Conservation (phyloP, 2,888 invertebrate genomes). For the Muschampia staudingeri region DNA sequence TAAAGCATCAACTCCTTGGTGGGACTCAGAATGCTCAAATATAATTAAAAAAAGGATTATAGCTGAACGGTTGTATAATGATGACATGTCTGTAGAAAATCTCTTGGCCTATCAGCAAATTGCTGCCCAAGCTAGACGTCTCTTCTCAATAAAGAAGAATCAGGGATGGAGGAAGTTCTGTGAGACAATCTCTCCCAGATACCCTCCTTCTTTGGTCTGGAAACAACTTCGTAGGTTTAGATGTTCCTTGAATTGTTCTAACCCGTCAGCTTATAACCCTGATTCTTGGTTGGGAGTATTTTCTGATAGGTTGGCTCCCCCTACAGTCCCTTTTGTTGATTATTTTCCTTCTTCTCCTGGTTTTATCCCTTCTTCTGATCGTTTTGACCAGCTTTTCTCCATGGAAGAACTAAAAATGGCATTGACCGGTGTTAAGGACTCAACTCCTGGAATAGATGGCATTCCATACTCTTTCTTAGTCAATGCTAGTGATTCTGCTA, state of each 20-base stretch:
- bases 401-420: slow-evolving; percentile 35
- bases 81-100: neutral
- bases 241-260: neutral
- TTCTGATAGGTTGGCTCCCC: neutral
- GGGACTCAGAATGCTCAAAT: neutral
- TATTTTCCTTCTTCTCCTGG: no score
- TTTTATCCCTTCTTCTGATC: neutral
- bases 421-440: slow-evolving; percentile 37
- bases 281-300: neutral
- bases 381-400: neutral
- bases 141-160: neutral
- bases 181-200: neutral
- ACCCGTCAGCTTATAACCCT: neutral
- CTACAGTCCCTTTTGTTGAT: neutral
- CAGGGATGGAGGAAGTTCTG: slow-evolving; percentile 19
- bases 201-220: neutral
- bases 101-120: neutral
- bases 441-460: slow-evolving; percentile 55
- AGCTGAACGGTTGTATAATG: neutral
- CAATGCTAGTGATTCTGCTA: neutral
- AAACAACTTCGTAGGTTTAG: neutral
- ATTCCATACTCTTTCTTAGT: slow-evolving; percentile 53
- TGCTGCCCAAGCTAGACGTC: neutral
- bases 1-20: neutral
- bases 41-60: neutral